Evolutionary conservation across 2,888 invertebrate genomes (phyloP).

Genomic region (Tachystola acroxantha): DNA sequence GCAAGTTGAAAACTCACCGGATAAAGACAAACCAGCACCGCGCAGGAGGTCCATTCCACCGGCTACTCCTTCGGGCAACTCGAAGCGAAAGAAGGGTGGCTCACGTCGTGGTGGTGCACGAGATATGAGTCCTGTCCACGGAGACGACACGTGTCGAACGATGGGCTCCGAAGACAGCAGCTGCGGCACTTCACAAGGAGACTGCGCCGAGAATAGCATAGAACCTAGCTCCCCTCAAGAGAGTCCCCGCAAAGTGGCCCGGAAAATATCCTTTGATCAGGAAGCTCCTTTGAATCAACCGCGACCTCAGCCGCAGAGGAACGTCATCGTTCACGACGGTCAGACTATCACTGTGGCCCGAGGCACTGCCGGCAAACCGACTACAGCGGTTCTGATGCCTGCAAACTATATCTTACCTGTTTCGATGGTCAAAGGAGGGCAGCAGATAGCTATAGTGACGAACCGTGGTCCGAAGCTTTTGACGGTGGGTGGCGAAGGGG

Average conservation of each 20-base stretch:
- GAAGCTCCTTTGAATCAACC: constrained; percentile 58
- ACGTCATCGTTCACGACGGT: constrained; percentile 80
- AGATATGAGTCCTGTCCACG: constrained; percentile 79
- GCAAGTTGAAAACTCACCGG: constrained; percentile 87
- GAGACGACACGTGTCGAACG: constrained; percentile 82
- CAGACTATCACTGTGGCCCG: constrained; percentile 81
- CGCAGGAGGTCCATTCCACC: constrained; percentile 86
- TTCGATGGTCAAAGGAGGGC: constrained; percentile 84
- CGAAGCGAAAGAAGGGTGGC: constrained; percentile 83
- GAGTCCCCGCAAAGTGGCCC: constrained; percentile 64
- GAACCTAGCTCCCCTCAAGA: constrained; percentile 79
- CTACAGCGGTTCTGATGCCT: constrained; percentile 83
- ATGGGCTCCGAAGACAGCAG: constrained; percentile 88
- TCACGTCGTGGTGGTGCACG: constrained; percentile 75
- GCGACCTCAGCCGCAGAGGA: constrained; percentile 62
- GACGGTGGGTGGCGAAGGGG: constrained; percentile 65
- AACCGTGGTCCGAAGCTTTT: constrained; percentile 80
- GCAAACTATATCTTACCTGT: constrained; percentile 85
- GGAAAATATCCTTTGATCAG: constrained; percentile 65
- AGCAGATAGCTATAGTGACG: constrained; percentile 85
- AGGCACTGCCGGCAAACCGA: constrained; percentile 79
- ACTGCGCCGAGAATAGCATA: constrained; percentile 65
- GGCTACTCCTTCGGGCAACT: constrained; percentile 82
- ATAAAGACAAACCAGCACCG: constrained; percentile 90
- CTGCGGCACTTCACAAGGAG: constrained; percentile 81